Percentiles rank a stretch among this genome's conserved stretches.
phyloP scores from a whole-genome alignment of 2,113 vertebrate genomes.

The Calidris pygmaea region DNA sequence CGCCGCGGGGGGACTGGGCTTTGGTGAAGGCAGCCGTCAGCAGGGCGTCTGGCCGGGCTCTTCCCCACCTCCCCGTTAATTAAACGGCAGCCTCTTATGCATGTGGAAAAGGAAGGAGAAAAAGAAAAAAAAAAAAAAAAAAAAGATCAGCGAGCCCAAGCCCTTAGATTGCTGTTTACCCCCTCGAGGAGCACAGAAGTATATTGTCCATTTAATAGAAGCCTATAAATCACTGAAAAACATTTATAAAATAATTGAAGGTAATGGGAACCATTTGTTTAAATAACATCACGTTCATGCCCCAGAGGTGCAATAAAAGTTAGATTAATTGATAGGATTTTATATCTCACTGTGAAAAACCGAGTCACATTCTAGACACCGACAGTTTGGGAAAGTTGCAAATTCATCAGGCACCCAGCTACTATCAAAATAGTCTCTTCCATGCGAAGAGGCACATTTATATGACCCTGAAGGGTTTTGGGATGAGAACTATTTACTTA shows the following conservation, averaged over 20 bases:
- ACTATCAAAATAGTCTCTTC: constrained; percentile 72
- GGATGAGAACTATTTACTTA: constrained; percentile 78
- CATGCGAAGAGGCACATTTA: constrained; percentile 68
- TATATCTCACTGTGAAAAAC: constrained; percentile 70
- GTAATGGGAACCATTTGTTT: constrained; percentile 77
- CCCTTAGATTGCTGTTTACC: constrained; percentile 50
- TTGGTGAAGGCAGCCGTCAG: not conserved
- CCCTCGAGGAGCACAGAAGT: constrained; percentile 63
- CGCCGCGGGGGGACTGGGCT: not conserved
- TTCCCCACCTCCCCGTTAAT: constrained; percentile 15
- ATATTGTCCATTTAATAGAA: constrained; percentile 73
- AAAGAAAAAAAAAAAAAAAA: constrained; percentile 33
- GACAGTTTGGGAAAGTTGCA: constrained; percentile 67
- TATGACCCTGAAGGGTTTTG: constrained; percentile 67
- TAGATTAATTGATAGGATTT: constrained; percentile 73
- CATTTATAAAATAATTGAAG: constrained; percentile 72
- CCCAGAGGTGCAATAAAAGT: constrained; percentile 74
- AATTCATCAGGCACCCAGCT: constrained; percentile 68
- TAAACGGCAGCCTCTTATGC: not conserved
- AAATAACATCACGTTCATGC: constrained; percentile 69
- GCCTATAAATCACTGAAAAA: constrained; percentile 69
- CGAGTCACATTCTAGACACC: constrained; percentile 58
- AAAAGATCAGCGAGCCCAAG: constrained; percentile 8
- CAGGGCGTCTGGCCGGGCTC: not conserved
- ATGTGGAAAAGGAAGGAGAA: constrained; percentile 32